These are phyloP conservation scores for Himalopsyche tibetana DNA, from an alignment of 2,888 invertebrate genomes.

Conservation along the genomic window DNA sequence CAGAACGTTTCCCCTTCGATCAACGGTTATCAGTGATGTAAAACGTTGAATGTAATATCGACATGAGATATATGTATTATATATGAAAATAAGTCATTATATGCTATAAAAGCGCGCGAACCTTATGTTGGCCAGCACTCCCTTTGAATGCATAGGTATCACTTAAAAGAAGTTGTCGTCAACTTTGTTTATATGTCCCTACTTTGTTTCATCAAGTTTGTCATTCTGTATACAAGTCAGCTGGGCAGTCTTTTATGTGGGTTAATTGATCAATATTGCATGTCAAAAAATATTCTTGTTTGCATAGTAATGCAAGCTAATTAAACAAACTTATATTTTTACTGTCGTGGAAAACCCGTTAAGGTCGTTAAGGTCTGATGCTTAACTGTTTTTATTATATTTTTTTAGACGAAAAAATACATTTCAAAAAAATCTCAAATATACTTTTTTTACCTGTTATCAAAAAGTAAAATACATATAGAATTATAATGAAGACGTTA, in stretches of 20 bases:
- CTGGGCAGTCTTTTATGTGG: neutral
- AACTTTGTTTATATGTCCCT: neutral
- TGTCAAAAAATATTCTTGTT: neutral
- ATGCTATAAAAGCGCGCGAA: neutral
- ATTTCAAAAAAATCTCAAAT: no score
- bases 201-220: neutral
- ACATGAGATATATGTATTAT: no score
- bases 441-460: no score
- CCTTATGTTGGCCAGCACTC: neutral
- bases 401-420: no score
- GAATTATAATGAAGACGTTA: no score
- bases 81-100: no score
- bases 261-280: conserved; percentile 15
- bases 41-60: no score
- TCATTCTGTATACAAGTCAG: neutral
- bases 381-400: no score
- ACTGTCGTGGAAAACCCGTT: neutral
- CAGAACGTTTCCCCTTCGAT: no score
- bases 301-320: neutral
- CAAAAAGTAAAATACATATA: no score
- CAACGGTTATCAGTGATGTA: no score
- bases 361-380: no score
- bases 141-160: neutral
- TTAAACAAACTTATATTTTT: neutral
- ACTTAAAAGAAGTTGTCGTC: neutral